phyloP scores from a whole-genome alignment of 1,140 invertebrate genomes.

The Sinonovacula constricta region DNA sequence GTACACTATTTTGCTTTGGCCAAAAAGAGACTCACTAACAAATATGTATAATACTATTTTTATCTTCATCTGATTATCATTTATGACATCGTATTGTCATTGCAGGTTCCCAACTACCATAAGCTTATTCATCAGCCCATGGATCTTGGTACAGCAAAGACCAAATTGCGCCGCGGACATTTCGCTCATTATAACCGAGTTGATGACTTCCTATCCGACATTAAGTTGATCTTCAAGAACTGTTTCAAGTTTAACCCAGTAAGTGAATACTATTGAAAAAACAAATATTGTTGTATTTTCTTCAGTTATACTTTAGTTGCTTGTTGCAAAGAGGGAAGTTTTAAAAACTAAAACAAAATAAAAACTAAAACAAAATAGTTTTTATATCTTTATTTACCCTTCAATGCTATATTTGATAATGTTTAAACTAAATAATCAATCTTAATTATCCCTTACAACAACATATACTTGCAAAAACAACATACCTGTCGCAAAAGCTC shows the following conservation, averaged over 20 bases:
- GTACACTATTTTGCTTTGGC: no score
- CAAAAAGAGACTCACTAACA: no score
- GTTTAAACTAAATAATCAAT: neutral
- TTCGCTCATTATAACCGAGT: slow-evolving; percentile 87
- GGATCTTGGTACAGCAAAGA: slow-evolving; percentile 89
- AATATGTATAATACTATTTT: no score
- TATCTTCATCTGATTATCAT: no score
- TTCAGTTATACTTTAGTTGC: no score
- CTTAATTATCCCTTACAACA: neutral
- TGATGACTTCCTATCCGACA: slow-evolving; percentile 88
- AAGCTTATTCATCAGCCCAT: slow-evolving; percentile 88
- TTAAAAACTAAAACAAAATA: neutral
- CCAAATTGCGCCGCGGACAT: slow-evolving; percentile 86
- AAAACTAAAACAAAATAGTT: neutral
- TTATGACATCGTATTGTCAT: slow-evolving; percentile 46
- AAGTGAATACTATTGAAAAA: slow-evolving; percentile 73
- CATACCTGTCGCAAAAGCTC: no score
- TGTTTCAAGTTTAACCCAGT: slow-evolving; percentile 91
- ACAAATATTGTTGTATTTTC: neutral
- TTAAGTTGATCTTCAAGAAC: slow-evolving; percentile 92
- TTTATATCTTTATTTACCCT: neutral
- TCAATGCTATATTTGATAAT: neutral
- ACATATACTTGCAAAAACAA: no score
- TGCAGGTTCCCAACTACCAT: slow-evolving; percentile 88
- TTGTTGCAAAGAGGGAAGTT: neutral